A percentile compares a stretch with the other conserved stretches of the same genome.
Conservation (phyloP, 1,140 invertebrate species). For the Hydropsyche tenuis region DNA sequence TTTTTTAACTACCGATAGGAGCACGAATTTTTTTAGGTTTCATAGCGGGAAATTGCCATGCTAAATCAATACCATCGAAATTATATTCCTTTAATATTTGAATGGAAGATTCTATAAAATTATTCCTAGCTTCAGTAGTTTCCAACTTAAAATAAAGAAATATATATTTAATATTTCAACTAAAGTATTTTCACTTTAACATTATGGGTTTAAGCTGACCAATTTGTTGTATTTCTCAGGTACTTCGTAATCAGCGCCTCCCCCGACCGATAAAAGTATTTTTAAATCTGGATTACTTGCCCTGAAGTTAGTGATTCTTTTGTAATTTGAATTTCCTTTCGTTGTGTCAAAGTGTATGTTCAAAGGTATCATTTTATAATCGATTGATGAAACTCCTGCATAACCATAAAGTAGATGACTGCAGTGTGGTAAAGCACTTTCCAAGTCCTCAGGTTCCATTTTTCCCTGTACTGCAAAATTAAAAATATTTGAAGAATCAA, state of each 20-base stretch:
- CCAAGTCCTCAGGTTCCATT: constrained; percentile 75
- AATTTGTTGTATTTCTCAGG: constrained; percentile 70
- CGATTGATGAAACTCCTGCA: constrained; percentile 76
- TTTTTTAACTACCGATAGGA: constrained; percentile 64
- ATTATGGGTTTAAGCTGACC: constrained; percentile 55
- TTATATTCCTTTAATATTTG: constrained; percentile 74
- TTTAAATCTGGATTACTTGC: constrained; percentile 74
- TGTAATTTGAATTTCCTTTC: constrained; percentile 73
- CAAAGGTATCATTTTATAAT: constrained; percentile 71
- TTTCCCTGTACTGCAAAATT: constrained; percentile 73
- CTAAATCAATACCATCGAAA: constrained; percentile 84
- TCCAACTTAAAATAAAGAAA: too few relatives aligned
- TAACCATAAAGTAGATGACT: constrained; percentile 88
- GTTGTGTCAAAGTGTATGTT: constrained; percentile 75
- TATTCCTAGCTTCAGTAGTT: constrained; percentile 71
- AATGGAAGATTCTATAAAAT: constrained; percentile 78
- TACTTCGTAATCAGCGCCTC: constrained; percentile 69
- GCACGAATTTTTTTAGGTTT: constrained; percentile 79
- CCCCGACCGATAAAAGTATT: constrained; percentile 78
- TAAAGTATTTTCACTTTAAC: background rate
- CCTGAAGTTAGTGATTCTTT: constrained; percentile 73
- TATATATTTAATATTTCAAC: constrained; percentile 50
- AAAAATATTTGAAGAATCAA: background rate
- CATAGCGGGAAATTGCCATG: constrained; percentile 82
- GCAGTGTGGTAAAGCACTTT: constrained; percentile 77